Percentiles rank a stretch among this genome's conserved stretches.
Evolutionary conservation across 2,888 invertebrate species (phyloP).

Genomic region (Neuroscelio doddi): DNA sequence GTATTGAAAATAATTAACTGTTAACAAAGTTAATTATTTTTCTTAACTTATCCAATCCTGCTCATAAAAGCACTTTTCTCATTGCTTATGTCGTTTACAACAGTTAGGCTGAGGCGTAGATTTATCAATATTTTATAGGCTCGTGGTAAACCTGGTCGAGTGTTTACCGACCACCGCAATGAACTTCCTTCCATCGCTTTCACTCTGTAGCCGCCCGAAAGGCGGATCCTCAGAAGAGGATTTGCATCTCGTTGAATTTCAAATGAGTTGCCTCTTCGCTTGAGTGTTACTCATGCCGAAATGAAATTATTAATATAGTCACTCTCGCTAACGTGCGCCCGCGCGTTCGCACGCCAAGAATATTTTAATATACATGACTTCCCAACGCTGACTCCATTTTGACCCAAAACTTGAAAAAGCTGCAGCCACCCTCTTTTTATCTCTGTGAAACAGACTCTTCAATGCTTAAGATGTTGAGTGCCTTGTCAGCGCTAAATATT

Average conservation of each 20-base stretch:
- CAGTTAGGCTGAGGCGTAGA: conserved; percentile 35
- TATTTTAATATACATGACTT: conserved; percentile 54
- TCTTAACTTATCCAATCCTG: too few species aligned
- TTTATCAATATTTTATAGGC: conserved; percentile 69
- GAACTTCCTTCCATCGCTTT: conserved; percentile 61
- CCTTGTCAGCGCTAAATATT: conserved; percentile 50
- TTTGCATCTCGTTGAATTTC: conserved; percentile 71
- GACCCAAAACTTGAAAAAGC: conserved; percentile 55
- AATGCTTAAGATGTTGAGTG: conserved; percentile 39
- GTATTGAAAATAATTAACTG: too few species aligned
- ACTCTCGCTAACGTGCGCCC: conserved; percentile 34
- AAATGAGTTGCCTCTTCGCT: conserved; percentile 60
- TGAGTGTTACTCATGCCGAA: conserved; percentile 59
- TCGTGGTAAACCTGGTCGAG: conserved; percentile 62
- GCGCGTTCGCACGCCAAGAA: conserved; percentile 43
- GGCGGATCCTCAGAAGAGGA: conserved; percentile 52
- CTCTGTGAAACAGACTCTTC: conserved; percentile 39
- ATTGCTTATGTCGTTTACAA: conserved; percentile 33
- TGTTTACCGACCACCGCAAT: conserved; percentile 65
- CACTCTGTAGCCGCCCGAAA: conserved; percentile 58
- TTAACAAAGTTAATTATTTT: too few species aligned
- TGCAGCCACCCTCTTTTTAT: conserved; percentile 39
- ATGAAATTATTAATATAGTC: conserved; percentile 65
- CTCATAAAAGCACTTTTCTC: conserved; percentile 16
- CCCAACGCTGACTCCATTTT: conserved; percentile 48